Evolutionary conservation across 2,113 vertebrate genomes (phyloP), one percentile per base, ranked within the genome.

Genomic region (Nibea albiflora): DNA sequence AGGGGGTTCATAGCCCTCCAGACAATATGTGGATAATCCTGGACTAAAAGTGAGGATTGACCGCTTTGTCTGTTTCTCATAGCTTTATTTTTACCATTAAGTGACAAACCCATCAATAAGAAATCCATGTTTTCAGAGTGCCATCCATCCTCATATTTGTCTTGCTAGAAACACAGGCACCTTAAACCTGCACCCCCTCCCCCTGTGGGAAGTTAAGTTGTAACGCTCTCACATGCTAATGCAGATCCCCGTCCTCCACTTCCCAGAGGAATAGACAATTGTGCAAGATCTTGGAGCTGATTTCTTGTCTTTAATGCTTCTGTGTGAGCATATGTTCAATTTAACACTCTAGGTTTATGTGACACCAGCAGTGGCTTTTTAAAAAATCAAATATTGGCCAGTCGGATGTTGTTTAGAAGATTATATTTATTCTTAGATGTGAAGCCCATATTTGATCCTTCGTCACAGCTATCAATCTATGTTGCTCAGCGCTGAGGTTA

Each of bases 1-100:
- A 78, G 80, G 46, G 44, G 47, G 8, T 35, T 73, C 57, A 19
- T 1, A 28, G 65, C 42, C 54, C 3, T 76, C 54, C 60, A 65
- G 78, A 90, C 87, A 89, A 79, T 78, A 79, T 73, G 76, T 69
- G 80, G 47, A 84, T 2, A 74, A 63, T n/a, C 47, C 14, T 0
- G 53, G 58, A 76, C 20, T 5, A 16, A 78, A 76, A 76, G 28
- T 61, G 14, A 64, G 15, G 28, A 62, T 5, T 11, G 26, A 10
- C 54, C 6, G 2, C 20, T 65, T 61, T 49, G 60, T 66, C 56
- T 53, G 65, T 53, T 62, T 61, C 19, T 69, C 22, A 16, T 19
- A 39, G 15, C 3, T 11, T 62, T 53, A 56, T 16, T 14, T 61
- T 26, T 52, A 79, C 74, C 50, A 12, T 67, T 66, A 70, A 62